Evolutionary conservation across 1,140 invertebrate species (phyloP).

Genomic region (Lepidotrigona ventralis): DNA sequence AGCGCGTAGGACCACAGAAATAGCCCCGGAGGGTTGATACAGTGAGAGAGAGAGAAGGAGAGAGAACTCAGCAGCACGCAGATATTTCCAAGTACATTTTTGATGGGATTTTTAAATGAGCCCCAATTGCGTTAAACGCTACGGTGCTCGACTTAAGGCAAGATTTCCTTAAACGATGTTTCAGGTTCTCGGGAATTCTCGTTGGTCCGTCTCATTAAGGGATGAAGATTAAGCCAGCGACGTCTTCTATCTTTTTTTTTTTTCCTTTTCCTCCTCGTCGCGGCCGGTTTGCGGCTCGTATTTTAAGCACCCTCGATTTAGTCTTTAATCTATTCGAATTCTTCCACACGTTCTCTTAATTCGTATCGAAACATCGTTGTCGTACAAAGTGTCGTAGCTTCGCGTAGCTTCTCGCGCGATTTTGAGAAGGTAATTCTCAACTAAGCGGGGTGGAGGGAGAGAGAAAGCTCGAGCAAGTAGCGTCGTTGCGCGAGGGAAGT

Average conservation of each 20-base stretch:
- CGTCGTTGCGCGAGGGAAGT: not conserved
- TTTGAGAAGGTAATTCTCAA: not conserved
- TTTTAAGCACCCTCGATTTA: slow-evolving; percentile 23
- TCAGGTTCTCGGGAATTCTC: slow-evolving; percentile 57
- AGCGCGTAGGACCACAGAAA: slow-evolving; percentile 49
- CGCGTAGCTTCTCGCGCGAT: not conserved
- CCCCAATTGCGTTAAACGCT: slow-evolving; percentile 77
- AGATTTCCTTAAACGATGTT: slow-evolving; percentile 78
- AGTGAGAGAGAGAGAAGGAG: slow-evolving; percentile 21
- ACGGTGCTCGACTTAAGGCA: slow-evolving; percentile 67
- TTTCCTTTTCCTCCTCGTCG: slow-evolving; percentile 17
- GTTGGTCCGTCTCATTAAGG: slow-evolving; percentile 49
- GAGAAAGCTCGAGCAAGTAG: not conserved
- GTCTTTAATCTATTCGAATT: slow-evolving; percentile 25
- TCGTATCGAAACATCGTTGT: not conserved
- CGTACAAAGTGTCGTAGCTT: not conserved
- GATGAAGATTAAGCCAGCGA: slow-evolving; percentile 59
- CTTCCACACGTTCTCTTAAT: not conserved
- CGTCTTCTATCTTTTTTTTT: slow-evolving; percentile 32
- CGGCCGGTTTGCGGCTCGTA: slow-evolving; percentile 1
- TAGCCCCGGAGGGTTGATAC: slow-evolving; percentile 53
- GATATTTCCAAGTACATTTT: slow-evolving; percentile 75
- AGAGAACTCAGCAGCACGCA: slow-evolving; percentile 52
- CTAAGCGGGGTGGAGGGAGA: no score
- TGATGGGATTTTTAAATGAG: slow-evolving; percentile 80